These are phyloP conservation scores for Conus canariensis DNA, from an alignment of 2,888 invertebrate species.

Conservation along the genomic window DNA sequence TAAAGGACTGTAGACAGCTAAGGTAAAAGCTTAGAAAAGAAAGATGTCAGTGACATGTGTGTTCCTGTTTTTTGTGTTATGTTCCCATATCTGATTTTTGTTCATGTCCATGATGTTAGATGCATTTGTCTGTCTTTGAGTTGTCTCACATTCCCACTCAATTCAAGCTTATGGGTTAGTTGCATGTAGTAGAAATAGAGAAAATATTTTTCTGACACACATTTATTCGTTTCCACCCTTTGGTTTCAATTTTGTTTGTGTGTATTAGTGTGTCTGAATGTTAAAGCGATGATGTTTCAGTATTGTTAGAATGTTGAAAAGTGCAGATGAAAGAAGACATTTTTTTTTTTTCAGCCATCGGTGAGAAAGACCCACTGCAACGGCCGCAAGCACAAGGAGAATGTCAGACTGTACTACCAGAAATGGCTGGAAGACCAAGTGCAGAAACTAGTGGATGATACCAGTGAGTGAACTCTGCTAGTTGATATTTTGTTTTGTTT, in stretches of 20 bases:
- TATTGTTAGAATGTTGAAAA: too few species aligned
- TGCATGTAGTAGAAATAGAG: not conserved
- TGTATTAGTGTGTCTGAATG: not conserved
- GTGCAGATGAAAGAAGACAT: too few species aligned
- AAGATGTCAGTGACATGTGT: too few species aligned
- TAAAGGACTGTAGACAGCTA: too few species aligned
- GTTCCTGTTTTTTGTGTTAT: too few species aligned
- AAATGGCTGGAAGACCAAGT: conserved; percentile 99
- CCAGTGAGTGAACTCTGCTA: conserved; percentile 71
- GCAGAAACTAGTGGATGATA: conserved; percentile 94
- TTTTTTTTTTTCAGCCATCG: conserved; percentile 85
- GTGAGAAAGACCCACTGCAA: conserved; percentile 99
- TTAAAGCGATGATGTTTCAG: too few species aligned
- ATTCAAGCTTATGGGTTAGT: not conserved
- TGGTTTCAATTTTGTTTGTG: not conserved
- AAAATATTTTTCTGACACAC: not conserved
- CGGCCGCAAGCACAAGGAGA: conserved; percentile 99
- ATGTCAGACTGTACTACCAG: conserved; percentile 99
- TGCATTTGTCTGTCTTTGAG: too few species aligned
- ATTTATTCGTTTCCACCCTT: not conserved
- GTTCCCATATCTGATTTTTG: too few species aligned
- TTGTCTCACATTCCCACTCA: too few species aligned
- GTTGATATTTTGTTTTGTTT: too few species aligned
- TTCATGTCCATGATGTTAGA: too few species aligned
- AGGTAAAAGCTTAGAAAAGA: too few species aligned